Evolutionary conservation across 2,888 invertebrate species (phyloP).

Genomic region (Drosophila borborema): DNA sequence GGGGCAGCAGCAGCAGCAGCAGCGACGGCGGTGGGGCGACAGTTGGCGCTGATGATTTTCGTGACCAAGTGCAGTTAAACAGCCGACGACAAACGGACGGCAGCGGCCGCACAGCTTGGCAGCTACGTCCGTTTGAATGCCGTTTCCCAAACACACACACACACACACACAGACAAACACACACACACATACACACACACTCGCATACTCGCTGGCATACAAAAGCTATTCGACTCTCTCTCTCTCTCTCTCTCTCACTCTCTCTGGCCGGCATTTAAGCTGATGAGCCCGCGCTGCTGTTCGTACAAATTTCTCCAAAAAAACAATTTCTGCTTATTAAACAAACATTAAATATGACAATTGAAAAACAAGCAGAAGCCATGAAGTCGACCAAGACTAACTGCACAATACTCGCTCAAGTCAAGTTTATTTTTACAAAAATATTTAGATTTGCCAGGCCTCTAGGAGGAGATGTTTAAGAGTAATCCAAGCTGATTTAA

Average conservation of each 20-base stretch:
- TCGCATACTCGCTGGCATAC: conserved; percentile 10
- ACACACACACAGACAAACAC: conserved; percentile 11
- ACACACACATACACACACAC: neutral
- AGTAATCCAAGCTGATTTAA: no score
- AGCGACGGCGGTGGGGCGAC: conserved; percentile 2
- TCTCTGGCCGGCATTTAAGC: conserved; percentile 51
- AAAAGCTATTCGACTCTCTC: conserved; percentile 15
- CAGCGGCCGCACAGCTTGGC: conserved; percentile 51
- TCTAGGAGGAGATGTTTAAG: no score
- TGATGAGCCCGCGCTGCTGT: conserved; percentile 39
- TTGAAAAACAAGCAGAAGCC: neutral
- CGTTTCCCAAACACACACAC: conserved; percentile 34
- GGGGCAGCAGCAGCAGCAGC: neutral
- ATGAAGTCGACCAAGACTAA: neutral
- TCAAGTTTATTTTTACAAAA: no score
- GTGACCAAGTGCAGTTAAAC: conserved; percentile 82
- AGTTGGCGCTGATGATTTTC: conserved; percentile 69
- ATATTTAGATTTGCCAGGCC: no score
- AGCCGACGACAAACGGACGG: conserved; percentile 72
- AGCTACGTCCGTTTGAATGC: conserved; percentile 55
- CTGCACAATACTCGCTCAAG: neutral
- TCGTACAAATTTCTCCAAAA: conserved; percentile 32
- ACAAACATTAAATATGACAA: conserved; percentile 19
- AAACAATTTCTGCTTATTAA: conserved; percentile 15
- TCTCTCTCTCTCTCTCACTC: neutral